These are phyloP conservation scores for Lithobates sylvaticus DNA, from an alignment of 2,797 vertebrate species.

Conservation along the genomic window DNA sequence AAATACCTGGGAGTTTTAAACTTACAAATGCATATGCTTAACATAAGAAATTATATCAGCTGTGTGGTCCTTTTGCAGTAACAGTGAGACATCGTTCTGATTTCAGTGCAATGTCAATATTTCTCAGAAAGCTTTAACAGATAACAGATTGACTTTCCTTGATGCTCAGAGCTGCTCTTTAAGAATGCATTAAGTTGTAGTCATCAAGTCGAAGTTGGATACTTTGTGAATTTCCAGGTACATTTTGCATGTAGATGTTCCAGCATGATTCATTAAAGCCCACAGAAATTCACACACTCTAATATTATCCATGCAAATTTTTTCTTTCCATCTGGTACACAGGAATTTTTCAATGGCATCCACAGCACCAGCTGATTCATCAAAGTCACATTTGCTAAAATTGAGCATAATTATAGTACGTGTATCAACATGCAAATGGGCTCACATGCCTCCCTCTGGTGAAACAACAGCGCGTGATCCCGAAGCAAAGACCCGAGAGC, in stretches of 20 bases:
- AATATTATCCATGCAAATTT: constrained; percentile 51
- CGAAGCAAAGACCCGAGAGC: neutral
- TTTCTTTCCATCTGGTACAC: constrained; percentile 40
- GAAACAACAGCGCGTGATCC: constrained; percentile 6
- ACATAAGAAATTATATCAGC: too few relatives aligned
- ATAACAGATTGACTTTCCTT: too few relatives aligned
- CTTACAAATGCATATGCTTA: too few relatives aligned
- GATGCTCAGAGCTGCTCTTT: neutral
- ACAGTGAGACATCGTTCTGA: too few relatives aligned
- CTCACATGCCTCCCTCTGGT: constrained; percentile 18
- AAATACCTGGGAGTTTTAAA: too few relatives aligned
- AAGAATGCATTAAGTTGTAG: constrained; percentile 1
- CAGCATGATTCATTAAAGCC: constrained; percentile 33
- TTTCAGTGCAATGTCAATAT: too few relatives aligned
- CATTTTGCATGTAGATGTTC: constrained; percentile 38
- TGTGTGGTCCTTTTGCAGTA: too few relatives aligned
- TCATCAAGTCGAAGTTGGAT: neutral
- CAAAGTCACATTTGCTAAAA: constrained; percentile 46
- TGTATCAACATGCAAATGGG: constrained; percentile 41
- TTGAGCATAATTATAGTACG: constrained; percentile 40
- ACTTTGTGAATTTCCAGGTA: neutral
- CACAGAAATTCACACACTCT: constrained; percentile 32
- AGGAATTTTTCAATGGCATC: constrained; percentile 39
- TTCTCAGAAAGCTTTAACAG: too few relatives aligned
- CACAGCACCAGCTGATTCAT: constrained; percentile 45